Conservation (phyloP, 2,888 invertebrate species). For the Brenthis daphne region DNA sequence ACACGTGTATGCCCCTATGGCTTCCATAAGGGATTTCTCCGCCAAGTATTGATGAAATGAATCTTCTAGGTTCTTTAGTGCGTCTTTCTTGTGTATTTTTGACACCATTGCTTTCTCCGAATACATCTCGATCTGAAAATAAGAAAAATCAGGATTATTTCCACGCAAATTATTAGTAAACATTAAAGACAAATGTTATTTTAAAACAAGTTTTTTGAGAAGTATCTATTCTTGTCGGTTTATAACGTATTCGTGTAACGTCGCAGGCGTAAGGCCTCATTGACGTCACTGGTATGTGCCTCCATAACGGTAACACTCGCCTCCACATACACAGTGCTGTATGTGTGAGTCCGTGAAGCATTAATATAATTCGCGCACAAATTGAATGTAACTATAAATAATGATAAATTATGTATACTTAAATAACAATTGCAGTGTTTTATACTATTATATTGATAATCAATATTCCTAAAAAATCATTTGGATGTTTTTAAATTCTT, state of each 20-base stretch:
- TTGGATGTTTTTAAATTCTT: not conserved
- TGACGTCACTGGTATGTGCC: slow-evolving; percentile 82
- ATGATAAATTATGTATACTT: too few relatives aligned
- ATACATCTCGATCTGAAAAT: slow-evolving; percentile 79
- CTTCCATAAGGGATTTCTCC: slow-evolving; percentile 92
- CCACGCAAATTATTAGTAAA: slow-evolving; percentile 1
- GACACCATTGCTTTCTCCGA: slow-evolving; percentile 66
- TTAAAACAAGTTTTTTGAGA: slow-evolving; percentile 44
- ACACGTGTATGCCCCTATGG: slow-evolving; percentile 84
- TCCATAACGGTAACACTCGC: slow-evolving; percentile 81
- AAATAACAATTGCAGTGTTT: too few relatives aligned
- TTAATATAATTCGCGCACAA: slow-evolving; percentile 50
- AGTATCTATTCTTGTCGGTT: slow-evolving; percentile 57
- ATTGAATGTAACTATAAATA: not conserved
- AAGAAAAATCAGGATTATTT: slow-evolving; percentile 40
- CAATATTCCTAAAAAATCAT: not conserved
- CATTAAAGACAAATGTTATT: slow-evolving; percentile 7
- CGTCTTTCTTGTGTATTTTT: slow-evolving; percentile 61
- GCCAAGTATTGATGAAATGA: slow-evolving; percentile 90
- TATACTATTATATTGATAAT: not conserved
- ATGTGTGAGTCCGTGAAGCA: slow-evolving; percentile 48
- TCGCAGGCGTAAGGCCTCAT: slow-evolving; percentile 73
- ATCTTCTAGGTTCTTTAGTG: slow-evolving; percentile 82
- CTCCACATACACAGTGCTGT: slow-evolving; percentile 59
- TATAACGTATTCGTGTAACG: slow-evolving; percentile 73